These are phyloP conservation scores for Salpingus planirostris DNA, from an alignment of 2,888 invertebrate genomes.

Conservation along the genomic window DNA sequence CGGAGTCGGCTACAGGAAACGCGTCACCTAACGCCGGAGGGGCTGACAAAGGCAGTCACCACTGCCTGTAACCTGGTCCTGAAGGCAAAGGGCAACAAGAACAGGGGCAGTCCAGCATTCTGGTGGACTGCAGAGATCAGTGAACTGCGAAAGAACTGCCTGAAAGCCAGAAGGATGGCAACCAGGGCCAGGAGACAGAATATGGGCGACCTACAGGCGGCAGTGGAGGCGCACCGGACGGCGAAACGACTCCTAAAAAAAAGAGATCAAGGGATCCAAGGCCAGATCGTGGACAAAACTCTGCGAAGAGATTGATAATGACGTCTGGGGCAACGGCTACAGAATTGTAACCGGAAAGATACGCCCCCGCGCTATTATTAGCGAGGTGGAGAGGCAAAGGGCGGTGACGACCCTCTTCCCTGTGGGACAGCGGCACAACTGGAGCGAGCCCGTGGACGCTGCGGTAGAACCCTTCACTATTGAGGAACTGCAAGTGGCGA, in stretches of 20 bases:
- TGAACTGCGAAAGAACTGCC: not conserved
- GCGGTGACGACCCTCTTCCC: not conserved
- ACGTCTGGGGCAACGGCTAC: constrained; percentile 10
- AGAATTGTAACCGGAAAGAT: constrained; percentile 3
- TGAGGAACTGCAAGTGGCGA: not conserved
- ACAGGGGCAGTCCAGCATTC: not conserved
- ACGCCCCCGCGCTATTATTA: too few species aligned
- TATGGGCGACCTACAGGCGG: not conserved
- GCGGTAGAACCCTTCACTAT: not conserved
- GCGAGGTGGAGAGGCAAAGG: too few species aligned
- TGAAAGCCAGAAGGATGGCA: not conserved
- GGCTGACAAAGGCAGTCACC: too few species aligned
- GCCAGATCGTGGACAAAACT: constrained; percentile 6
- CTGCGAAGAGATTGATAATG: constrained; percentile 6
- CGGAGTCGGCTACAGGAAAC: too few species aligned
- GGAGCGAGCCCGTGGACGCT: not conserved
- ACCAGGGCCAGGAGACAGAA: not conserved
- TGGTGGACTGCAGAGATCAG: not conserved
- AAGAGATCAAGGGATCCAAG: constrained; percentile 3
- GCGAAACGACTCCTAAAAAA: constrained; percentile 1
- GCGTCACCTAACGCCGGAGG: too few species aligned
- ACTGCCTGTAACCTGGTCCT: too few species aligned
- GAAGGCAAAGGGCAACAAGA: not conserved
- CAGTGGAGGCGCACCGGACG: constrained; percentile 1
- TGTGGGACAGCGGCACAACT: not conserved